A percentile compares a stretch with the other conserved stretches of the same genome.
Evolutionary conservation across 2,888 invertebrate genomes (phyloP).

Genomic region (Lamellibrachia satsuma): DNA sequence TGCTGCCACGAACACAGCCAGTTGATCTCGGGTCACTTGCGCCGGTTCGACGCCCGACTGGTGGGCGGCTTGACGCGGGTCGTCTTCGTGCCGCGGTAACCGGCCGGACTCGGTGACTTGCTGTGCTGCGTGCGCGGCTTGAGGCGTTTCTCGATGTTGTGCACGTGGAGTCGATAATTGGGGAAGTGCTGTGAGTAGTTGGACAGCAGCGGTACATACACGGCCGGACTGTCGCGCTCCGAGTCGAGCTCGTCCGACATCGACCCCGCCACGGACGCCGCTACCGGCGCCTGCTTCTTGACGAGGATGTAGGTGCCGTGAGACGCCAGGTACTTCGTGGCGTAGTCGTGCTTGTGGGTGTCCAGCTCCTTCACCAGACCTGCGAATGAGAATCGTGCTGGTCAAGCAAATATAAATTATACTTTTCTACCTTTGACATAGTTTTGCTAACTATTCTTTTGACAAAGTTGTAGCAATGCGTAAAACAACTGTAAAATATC

Average conservation of each 20-base stretch:
- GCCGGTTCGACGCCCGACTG: neutral
- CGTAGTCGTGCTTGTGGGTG: slow-evolving; percentile 58
- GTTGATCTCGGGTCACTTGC: neutral
- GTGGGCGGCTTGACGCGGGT: neutral
- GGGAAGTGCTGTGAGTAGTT: slow-evolving; percentile 57
- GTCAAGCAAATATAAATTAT: neutral
- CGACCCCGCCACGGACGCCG: neutral
- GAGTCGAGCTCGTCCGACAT: slow-evolving; percentile 22
- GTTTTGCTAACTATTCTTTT: no score
- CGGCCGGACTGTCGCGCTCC: slow-evolving; percentile 43
- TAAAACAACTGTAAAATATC: no score
- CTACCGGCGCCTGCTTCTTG: slow-evolving; percentile 50
- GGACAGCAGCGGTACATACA: slow-evolving; percentile 59
- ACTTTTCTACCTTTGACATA: neutral
- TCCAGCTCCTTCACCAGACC: slow-evolving; percentile 63
- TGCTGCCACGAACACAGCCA: neutral
- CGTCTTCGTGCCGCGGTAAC: slow-evolving; percentile 33
- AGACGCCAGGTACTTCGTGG: slow-evolving; percentile 59
- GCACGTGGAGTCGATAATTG: slow-evolving; percentile 55
- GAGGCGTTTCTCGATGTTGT: slow-evolving; percentile 45
- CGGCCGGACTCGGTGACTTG: slow-evolving; percentile 61
- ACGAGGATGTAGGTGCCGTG: slow-evolving; percentile 62
- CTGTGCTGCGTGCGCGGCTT: slow-evolving; percentile 43
- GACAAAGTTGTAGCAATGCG: no score
- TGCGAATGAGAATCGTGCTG: slow-evolving; percentile 37